Evolutionary conservation across 2,888 invertebrate species (phyloP), one percentile per base, ranked within the genome.

Genomic region (Nezara viridula): DNA sequence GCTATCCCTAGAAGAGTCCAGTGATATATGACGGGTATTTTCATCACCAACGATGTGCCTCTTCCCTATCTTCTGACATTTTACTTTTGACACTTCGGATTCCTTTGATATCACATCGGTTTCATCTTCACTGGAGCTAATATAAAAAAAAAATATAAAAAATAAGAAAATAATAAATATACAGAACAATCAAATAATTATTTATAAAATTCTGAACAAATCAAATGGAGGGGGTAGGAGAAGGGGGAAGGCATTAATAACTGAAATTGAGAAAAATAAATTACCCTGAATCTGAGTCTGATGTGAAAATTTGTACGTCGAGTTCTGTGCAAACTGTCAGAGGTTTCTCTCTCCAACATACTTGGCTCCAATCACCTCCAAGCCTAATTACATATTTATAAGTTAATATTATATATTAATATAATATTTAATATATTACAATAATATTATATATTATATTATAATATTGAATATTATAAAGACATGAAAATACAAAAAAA

Each of bases 1-100:
- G 40, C 95, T 95, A 92, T 95, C 95, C 91, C 95, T 93, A 2
- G 95, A 95, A 0, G 95, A 95, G 91, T 95, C 95, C 90, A 95
- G 94, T 0, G 95, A 95, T 90, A 95, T 93, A 92, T 95, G 95
- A 9, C 95, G 93, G 4, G 89, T 85, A 40, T 32, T 87, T 86
- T 90, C 90, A 16, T 90, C 91, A 32, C 90, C 89, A 14, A 52
- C 85, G 66, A 89, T 44, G 37, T 90, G 90, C 14, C 91, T 89
- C 44, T 90, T 90, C 24, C 91, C 90, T 37, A 91, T 91, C 52
- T 90, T 91, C 47, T 91, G 91, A 77, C 91, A 91, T 86, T 90
- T 91, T 32, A 91, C 89, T 52, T 89, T 52, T 12, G 55, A 21
- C n/a, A 16, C 47, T 27, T 52, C 47, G 24, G 73, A 88, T 37